phyloP scores from a whole-genome alignment of 1,140 invertebrate genomes.

The Trichoplusia ni region DNA sequence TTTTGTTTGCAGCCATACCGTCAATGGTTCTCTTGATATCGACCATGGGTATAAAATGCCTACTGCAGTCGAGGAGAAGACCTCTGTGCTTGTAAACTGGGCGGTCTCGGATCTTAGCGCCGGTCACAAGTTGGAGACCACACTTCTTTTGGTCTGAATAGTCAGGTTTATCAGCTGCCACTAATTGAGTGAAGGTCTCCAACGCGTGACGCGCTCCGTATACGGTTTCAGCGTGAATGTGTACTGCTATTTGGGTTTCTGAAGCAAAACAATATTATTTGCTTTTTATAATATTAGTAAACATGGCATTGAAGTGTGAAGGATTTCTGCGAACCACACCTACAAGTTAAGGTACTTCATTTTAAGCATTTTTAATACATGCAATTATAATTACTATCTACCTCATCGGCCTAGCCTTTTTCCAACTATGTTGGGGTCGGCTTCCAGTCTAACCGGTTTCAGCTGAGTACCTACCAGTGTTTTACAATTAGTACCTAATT shows the following conservation, averaged over 20 bases:
- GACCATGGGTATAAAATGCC: conserved; percentile 87
- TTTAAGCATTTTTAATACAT: no score
- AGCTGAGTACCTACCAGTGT: no score
- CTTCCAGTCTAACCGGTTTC: no score
- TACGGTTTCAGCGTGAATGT: conserved; percentile 85
- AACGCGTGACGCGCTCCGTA: conserved; percentile 89
- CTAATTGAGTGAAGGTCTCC: conserved; percentile 88
- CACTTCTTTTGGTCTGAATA: conserved; percentile 46
- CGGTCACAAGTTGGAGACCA: conserved; percentile 59
- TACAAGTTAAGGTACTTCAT: no score
- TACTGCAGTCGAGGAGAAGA: conserved; percentile 87
- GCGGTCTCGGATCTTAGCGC: conserved; percentile 84
- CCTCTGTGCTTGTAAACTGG: conserved; percentile 88
- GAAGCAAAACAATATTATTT: no score
- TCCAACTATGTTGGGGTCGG: no score
- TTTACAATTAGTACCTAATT: no score
- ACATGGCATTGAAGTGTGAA: no score
- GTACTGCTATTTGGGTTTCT: conserved; percentile 80
- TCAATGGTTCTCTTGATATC: conserved; percentile 87
- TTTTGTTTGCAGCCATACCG: conserved; percentile 90
- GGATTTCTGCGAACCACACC: no score
- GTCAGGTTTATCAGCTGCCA: conserved; percentile 72
- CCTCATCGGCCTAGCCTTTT: no score
- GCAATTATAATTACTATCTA: no score
- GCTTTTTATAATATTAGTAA: no score